Percentiles rank a stretch among this genome's conserved stretches.
Evolutionary conservation across 2,797 vertebrate genomes (phyloP).

Genomic region (Leucoraja ocellata): DNA sequence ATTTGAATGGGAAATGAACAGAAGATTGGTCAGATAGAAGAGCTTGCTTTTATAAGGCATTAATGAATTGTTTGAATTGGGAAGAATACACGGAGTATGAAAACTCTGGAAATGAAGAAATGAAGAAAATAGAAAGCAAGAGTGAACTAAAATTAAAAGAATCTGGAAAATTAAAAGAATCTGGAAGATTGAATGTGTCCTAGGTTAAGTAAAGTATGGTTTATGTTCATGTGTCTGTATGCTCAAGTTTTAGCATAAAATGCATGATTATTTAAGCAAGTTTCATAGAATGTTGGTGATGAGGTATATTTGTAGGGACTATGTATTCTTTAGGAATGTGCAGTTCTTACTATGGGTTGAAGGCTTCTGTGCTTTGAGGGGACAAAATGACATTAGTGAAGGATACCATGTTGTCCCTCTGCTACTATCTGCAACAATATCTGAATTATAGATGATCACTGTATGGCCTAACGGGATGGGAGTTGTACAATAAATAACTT

Average conservation of each 20-base stretch:
- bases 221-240: slow-evolving; percentile 92
- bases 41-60: slow-evolving; percentile 87
- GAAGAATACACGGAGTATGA: slow-evolving; percentile 90
- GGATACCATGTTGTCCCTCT: slow-evolving; percentile 71
- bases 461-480: neutral
- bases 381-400: slow-evolving; percentile 42
- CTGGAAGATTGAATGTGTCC: slow-evolving; percentile 98
- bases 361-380: slow-evolving; percentile 39
- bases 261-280: slow-evolving; percentile 82
- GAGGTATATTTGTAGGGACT: slow-evolving; percentile 68
- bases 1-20: slow-evolving; percentile 86
- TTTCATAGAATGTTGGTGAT: slow-evolving; percentile 64
- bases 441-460: slow-evolving; percentile 19
- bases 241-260: slow-evolving; percentile 76
- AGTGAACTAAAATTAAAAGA: slow-evolving; percentile 84
- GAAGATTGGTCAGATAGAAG: slow-evolving; percentile 97
- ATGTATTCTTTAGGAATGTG: slow-evolving; percentile 63
- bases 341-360: slow-evolving; percentile 67
- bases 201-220: slow-evolving; percentile 97
- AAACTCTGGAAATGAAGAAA: slow-evolving; percentile 89
- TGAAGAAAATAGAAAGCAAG: slow-evolving; percentile 95
- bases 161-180: slow-evolving; percentile 38
- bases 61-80: slow-evolving; percentile 89
- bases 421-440: slow-evolving; percentile 59
- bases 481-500: slow-evolving; percentile 67